Conservation (phyloP, 2,797 vertebrate species). For the Gambusia yucatana region DNA sequence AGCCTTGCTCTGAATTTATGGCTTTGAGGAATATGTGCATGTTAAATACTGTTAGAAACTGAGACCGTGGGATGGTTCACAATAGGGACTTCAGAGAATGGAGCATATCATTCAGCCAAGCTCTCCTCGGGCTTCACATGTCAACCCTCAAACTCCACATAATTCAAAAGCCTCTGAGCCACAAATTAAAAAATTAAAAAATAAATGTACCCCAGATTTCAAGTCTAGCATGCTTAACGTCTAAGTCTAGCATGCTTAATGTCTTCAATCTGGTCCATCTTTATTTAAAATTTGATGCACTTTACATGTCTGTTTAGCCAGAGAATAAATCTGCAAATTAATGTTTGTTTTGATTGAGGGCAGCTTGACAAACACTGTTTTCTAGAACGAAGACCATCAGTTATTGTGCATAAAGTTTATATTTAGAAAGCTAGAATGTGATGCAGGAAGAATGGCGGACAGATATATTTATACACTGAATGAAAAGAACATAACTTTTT, state of each 20-base stretch:
- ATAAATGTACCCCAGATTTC: not conserved
- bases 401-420: constrained; percentile 21
- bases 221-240: not conserved
- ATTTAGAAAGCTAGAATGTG: constrained; percentile 7
- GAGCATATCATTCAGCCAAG: not conserved
- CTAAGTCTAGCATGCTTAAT: not conserved
- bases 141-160: constrained; percentile 6
- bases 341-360: constrained; percentile 31
- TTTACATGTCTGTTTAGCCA: not conserved
- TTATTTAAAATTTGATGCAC: not conserved
- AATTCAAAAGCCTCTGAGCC: constrained; percentile 6
- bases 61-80: not conserved
- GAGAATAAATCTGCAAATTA: constrained; percentile 19
- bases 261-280: not conserved
- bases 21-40: constrained; percentile 1
- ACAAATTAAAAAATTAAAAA: constrained; percentile 12
- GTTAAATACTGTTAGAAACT: constrained; percentile 7
- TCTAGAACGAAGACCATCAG: constrained; percentile 35
- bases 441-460: constrained; percentile 5
- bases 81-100: not conserved
- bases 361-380: constrained; percentile 26
- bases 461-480: not conserved
- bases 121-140: constrained; percentile 5
- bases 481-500: not conserved
- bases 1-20: not conserved